Evolutionary conservation across 92 coral and sea anemone species (phyloP), one percentile per base, ranked within the genome.

Genomic region (Phenganax marumi): DNA sequence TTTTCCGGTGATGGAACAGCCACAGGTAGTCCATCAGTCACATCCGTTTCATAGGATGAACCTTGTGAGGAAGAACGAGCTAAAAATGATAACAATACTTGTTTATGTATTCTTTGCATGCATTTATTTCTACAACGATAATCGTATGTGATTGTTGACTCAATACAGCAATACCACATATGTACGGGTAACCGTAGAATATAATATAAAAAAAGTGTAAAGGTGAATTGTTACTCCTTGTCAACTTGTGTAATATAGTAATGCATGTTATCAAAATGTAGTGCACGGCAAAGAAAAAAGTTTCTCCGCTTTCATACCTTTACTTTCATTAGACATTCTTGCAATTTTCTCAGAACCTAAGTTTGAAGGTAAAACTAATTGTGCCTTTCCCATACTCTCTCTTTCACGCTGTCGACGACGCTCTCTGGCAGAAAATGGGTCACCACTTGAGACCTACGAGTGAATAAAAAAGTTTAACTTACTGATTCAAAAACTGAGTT

Each of bases 371-470:
- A 52, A 74, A 76, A 48, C 68, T 39, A 68, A 73, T n/a, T 73
- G 53, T 19, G 55, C 60, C 22, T 49, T 52, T 21, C 57, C 83
- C 83, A 78, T 78, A 18, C 83, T 78, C 39, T 78, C 73, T 46
- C 83, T 61, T 50, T 78, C 83, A 8, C 83, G 83, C 54, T 78
- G 83, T 61, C 83, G 71, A 11, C 83, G 83, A 49, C 83, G 83
- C 52, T 78, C 83, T 25, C 83, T 61, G 73, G 83, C 83, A 17
- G 83, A 78, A 0, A 60, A 48, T 8, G 83, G 83, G 19, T 47
- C 51, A 14, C 83, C 83, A 78, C 73, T 19, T 13, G 83, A 78
- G 21, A 78, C 73, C 83, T 78, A 23, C 4, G 33, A 0, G 52
- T 10, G 60, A 12, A 52, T 17, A 17, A 26, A 57, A 55, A 60